Base-by-base conservation (phyloP, 2,888 invertebrate genomes). In the Yponomeuta sedellus region DNA sequence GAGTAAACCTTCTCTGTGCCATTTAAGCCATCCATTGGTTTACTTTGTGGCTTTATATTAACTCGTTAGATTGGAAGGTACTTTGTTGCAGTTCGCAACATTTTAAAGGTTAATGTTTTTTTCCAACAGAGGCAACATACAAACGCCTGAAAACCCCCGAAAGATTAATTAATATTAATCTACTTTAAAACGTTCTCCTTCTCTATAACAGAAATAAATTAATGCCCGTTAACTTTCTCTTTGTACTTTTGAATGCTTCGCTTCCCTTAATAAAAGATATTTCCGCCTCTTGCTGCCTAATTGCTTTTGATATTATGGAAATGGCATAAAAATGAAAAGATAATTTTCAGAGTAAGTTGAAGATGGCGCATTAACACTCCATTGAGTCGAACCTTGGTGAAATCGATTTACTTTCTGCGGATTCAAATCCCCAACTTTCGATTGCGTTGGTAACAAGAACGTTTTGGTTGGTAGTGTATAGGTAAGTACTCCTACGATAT, bases 1-100 rank as follows among this genome's bases (percentile, higher is more conserved):
- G 74, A 71, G 74, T 74, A 71, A 74, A 76, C 73, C 72, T 77
- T 77, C 70, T 68, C 52, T 34, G 44, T 62, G 19, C 66, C 62
- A 34, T 61, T 75, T 72, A 75, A 68, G 71, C 71, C 68, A 67
- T 70, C 71, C 68, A 67, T 70, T 69, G 68, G 69, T 70, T 71
- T 70, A 61, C 61, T 61, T 28, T 28, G 61, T 34, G 61, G 12
- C 28, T 58, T 52, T 52, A 52, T 52, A 52, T 52, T 52, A 52
- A 16, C 44, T 52, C 16, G 44, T 12, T 12, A 34, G 34, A 34
- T 34, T 8, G 34, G 34, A 34, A 34, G 34, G 34, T 8, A 8
- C 44, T 52, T 52, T 52, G 44, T 52, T 52, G 44, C 12, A 16
- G 44, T 52, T 52, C 3, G 16, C 44, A 52, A 52, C 16, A 52